Conservation (phyloP, 2,888 invertebrate species). For the Chorisops tibialis region DNA sequence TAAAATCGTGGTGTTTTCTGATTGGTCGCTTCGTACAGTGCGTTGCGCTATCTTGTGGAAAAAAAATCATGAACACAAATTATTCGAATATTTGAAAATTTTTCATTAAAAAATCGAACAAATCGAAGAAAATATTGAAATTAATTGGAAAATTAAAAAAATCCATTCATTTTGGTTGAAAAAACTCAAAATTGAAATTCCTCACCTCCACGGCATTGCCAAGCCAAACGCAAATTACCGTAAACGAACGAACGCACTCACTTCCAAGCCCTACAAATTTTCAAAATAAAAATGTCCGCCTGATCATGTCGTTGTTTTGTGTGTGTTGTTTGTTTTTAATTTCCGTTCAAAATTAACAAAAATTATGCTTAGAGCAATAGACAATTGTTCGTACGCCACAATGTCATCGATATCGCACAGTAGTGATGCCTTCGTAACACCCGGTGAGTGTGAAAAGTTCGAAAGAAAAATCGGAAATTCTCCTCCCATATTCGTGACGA, state of each 20-base stretch:
- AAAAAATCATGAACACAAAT: no score
- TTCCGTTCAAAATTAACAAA: background rate
- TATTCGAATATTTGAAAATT: no score
- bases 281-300: slow-evolving; percentile 14
- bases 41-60: no score
- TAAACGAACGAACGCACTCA: background rate
- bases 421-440: slow-evolving; percentile 49
- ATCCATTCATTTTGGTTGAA: no score
- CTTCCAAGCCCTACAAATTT: no score
- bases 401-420: slow-evolving; percentile 44
- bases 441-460: slow-evolving; percentile 43
- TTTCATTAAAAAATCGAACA: no score
- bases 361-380: slow-evolving; percentile 51
- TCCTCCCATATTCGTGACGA: background rate
- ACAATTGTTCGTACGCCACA: slow-evolving; percentile 51
- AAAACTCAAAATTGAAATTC: no score
- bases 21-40: no score
- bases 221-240: background rate
- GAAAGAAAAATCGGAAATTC: background rate
- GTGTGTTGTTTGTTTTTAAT: slow-evolving; percentile 21
- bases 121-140: no score
- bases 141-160: no score
- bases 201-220: background rate
- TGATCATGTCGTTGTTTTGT: slow-evolving; percentile 19
- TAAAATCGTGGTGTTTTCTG: no score